Evolutionary conservation across 2,797 vertebrate genomes (phyloP).

Genomic region (Siniperca obscura): DNA sequence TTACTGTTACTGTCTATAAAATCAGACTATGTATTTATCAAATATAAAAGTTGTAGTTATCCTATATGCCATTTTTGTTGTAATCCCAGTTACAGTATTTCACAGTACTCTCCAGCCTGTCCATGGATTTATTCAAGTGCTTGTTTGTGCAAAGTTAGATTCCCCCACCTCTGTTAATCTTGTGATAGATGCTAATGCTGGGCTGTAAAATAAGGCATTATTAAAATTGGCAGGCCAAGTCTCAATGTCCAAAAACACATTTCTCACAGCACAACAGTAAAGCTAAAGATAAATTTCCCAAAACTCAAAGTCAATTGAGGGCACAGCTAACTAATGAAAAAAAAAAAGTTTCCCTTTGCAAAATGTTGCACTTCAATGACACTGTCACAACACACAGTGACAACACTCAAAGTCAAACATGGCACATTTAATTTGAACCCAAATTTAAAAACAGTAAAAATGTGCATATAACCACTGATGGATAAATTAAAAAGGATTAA

Average conservation of each 20-base stretch:
- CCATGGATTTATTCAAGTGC: neutral
- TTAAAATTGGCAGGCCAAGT: slow-evolving; percentile 41
- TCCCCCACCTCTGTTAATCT: neutral
- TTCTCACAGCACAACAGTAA: slow-evolving; percentile 67
- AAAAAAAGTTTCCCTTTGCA: slow-evolving; percentile 23
- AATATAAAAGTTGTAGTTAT: slow-evolving; percentile 18
- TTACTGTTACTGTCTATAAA: slow-evolving; percentile 3
- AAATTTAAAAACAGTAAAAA: slow-evolving; percentile 31
- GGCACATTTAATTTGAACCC: slow-evolving; percentile 60
- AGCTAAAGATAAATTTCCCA: slow-evolving; percentile 53
- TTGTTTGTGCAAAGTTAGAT: slow-evolving; percentile 30
- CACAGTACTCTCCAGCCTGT: slow-evolving; percentile 2
- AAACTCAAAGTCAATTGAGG: slow-evolving; percentile 30
- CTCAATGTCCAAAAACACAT: slow-evolving; percentile 48
- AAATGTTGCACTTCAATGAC: slow-evolving; percentile 43
- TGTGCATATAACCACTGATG: slow-evolving; percentile 39
- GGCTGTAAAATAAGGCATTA: slow-evolving; percentile 70
- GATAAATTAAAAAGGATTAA: slow-evolving; percentile 56
- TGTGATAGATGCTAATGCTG: neutral
- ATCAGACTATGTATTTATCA: slow-evolving; percentile 16
- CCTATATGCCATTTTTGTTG: neutral
- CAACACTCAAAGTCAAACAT: slow-evolving; percentile 31
- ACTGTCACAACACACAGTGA: slow-evolving; percentile 30
- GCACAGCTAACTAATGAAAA: slow-evolving; percentile 16
- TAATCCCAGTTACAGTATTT: slow-evolving; percentile 9